Conservation (phyloP, 2,888 invertebrate species). For the Neocrepidodera transversa region DNA sequence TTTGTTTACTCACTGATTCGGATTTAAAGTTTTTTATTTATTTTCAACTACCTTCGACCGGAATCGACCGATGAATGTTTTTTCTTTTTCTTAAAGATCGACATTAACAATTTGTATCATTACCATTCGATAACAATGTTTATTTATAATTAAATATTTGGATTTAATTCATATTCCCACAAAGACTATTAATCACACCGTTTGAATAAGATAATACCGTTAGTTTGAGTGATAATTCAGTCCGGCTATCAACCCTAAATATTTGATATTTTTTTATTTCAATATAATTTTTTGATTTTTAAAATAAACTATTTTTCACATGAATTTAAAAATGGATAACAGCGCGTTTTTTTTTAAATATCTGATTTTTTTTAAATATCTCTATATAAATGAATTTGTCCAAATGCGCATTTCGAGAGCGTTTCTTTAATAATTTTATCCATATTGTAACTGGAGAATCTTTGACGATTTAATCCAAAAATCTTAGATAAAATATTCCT, state of each 20-base stretch:
- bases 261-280: neutral
- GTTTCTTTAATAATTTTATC: no score
- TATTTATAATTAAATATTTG: constrained; percentile 38
- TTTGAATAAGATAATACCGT: constrained; percentile 34
- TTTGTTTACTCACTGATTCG: constrained; percentile 13
- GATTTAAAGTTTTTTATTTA: constrained; percentile 8
- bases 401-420: no score
- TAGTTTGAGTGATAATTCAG: constrained; percentile 8
- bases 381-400: no score
- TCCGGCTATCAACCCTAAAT: constrained; percentile 10
- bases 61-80: constrained; percentile 8
- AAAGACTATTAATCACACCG: constrained; percentile 29
- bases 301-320: neutral
- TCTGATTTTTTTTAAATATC: neutral
- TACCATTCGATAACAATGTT: constrained; percentile 33
- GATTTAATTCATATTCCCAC: constrained; percentile 32
- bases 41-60: constrained; percentile 5
- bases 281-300: neutral
- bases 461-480: no score
- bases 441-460: no score
- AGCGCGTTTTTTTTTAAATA: neutral
- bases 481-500: no score
- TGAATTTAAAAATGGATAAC: neutral
- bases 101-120: constrained; percentile 9
- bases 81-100: constrained; percentile 15